Evolutionary conservation across 2,113 vertebrate species (phyloP).

Genomic region (Phylloscopus trochiloides): DNA sequence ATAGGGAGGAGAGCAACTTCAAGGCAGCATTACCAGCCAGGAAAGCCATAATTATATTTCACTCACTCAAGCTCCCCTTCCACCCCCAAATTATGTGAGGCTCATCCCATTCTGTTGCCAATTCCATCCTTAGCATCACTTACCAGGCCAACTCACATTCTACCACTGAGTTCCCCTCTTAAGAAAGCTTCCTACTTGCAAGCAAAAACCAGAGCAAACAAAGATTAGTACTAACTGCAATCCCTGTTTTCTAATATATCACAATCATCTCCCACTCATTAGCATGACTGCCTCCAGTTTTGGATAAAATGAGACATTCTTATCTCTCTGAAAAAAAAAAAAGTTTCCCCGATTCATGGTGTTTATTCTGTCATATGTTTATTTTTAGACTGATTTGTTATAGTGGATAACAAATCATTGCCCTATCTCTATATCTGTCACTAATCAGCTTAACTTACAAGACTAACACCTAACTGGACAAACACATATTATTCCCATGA

Average conservation of each 20-base stretch:
- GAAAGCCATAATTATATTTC: conserved; percentile 70
- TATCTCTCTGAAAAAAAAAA: not conserved
- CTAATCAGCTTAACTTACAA: not conserved
- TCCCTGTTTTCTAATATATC: not conserved
- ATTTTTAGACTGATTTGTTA: not conserved
- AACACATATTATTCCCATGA: not conserved
- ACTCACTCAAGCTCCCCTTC: not conserved
- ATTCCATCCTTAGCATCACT: not conserved
- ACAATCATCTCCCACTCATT: not conserved
- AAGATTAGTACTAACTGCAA: not conserved
- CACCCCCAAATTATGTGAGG: conserved; percentile 39
- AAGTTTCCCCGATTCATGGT: not conserved
- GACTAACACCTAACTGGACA: not conserved
- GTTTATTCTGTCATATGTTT: not conserved
- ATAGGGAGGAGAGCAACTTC: conserved; percentile 52
- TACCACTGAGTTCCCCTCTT: not conserved
- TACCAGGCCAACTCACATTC: not conserved
- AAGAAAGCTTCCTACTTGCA: not conserved
- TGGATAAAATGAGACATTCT: not conserved
- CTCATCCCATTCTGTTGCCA: conserved; percentile 12
- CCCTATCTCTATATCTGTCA: not conserved
- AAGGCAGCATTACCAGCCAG: conserved; percentile 35
- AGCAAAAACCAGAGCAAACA: not conserved
- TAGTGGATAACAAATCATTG: not conserved
- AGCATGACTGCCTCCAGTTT: not conserved